Evolutionary conservation across 2,888 invertebrate genomes (phyloP).

Genomic region (Cremastinae sp.): DNA sequence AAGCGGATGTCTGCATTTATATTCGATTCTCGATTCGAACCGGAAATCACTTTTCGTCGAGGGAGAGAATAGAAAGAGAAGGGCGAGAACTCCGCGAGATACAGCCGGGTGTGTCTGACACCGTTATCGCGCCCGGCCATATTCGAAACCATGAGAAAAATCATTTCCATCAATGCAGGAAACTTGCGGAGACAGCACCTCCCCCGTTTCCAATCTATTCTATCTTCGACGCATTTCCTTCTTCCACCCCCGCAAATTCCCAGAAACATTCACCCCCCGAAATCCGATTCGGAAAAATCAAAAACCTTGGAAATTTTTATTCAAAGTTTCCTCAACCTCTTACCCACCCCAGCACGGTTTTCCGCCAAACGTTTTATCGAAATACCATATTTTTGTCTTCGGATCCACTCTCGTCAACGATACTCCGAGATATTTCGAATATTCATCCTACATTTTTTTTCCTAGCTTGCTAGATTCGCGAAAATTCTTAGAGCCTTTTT

Average conservation of each 20-base stretch:
- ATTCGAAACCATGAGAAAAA: slow-evolving; percentile 37
- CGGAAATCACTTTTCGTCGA: slow-evolving; percentile 47
- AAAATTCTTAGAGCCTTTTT: no score
- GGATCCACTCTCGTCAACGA: slow-evolving; percentile 28
- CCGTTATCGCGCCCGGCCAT: slow-evolving; percentile 12
- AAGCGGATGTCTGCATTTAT: slow-evolving; percentile 32
- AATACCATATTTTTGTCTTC: slow-evolving; percentile 17
- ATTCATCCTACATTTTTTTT: slow-evolving; percentile 10
- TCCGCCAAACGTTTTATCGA: slow-evolving; percentile 40
- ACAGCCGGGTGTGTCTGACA: slow-evolving; percentile 24
- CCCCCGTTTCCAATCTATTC: slow-evolving; percentile 41
- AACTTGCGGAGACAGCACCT: slow-evolving; percentile 41
- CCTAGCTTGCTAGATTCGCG: no score
- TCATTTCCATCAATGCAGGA: slow-evolving; percentile 45
- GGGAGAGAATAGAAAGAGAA: slow-evolving; percentile 12
- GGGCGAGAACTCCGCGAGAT: slow-evolving; percentile 16
- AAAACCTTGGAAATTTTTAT: slow-evolving; percentile 49
- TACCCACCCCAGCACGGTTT: background rate
- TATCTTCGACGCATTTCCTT: slow-evolving; percentile 20
- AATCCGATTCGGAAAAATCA: slow-evolving; percentile 34
- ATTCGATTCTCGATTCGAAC: slow-evolving; percentile 30
- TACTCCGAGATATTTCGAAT: slow-evolving; percentile 23
- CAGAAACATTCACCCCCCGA: slow-evolving; percentile 16
- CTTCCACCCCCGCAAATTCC: background rate
- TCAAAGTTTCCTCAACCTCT: slow-evolving; percentile 40